Percentiles rank a stretch among this genome's conserved stretches.
Conservation (phyloP, 2,888 invertebrate species). For the Melinaea marsaeus region DNA sequence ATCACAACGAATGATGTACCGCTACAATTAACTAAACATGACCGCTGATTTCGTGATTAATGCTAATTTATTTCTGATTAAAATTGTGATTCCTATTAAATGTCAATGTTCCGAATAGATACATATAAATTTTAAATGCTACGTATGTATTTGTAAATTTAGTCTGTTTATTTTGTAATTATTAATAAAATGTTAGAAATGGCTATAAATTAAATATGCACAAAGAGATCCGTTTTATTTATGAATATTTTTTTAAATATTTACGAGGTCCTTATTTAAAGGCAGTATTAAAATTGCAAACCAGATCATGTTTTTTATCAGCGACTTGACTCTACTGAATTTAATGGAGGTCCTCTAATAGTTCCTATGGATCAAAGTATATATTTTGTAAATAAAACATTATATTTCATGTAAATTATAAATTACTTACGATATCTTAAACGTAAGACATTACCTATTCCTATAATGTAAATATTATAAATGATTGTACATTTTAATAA, state of each 20-base stretch:
- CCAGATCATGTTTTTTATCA: constrained; percentile 13
- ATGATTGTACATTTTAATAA: constrained; percentile 60
- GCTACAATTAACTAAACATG: constrained; percentile 84
- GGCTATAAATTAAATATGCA: constrained; percentile 55
- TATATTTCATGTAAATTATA: constrained; percentile 1
- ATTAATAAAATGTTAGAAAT: constrained; percentile 57
- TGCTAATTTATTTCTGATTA: constrained; percentile 52
- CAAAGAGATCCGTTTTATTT: constrained; percentile 47
- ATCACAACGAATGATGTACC: constrained; percentile 75
- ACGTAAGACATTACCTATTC: not conserved
- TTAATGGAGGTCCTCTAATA: constrained; percentile 11
- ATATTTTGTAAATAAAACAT: not conserved
- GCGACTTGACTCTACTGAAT: not conserved
- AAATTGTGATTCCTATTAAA: constrained; percentile 56
- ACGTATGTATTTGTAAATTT: constrained; percentile 63
- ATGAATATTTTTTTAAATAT: constrained; percentile 20
- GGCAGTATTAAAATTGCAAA: constrained; percentile 25
- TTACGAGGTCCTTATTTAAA: constrained; percentile 25
- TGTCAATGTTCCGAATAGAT: constrained; percentile 58
- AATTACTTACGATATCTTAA: not conserved
- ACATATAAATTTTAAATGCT: constrained; percentile 43
- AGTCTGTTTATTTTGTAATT: constrained; percentile 64
- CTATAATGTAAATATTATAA: constrained; percentile 3
- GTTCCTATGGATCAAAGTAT: constrained; percentile 26
- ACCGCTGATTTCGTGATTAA: constrained; percentile 71